Conservation (phyloP, 2,113 vertebrate species). For the Henicopernis longicauda region DNA sequence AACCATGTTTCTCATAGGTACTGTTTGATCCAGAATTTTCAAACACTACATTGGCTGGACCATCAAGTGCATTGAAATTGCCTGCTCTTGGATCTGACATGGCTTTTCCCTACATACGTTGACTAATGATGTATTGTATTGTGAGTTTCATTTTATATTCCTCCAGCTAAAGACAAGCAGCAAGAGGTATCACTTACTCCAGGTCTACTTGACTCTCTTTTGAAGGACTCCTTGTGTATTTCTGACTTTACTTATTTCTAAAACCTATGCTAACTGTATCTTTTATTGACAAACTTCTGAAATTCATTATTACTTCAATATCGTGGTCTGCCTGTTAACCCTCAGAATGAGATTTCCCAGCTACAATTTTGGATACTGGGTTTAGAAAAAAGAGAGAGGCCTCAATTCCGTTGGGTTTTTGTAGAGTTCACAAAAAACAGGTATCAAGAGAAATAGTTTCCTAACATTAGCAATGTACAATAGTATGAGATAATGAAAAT, state of each 20-base stretch:
- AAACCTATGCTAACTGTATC: neutral
- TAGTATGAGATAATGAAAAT: neutral
- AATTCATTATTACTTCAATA: neutral
- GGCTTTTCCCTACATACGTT: rapidly evolving
- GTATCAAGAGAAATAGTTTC: neutral
- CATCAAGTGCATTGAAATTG: rapidly evolving
- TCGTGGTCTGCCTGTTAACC: neutral
- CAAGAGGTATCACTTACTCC: neutral
- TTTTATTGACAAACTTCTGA: neutral
- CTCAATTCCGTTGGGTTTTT: neutral
- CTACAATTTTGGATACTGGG: neutral
- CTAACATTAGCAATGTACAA: neutral
- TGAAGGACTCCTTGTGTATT: neutral
- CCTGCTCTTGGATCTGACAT: neutral
- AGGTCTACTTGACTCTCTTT: neutral
- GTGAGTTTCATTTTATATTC: neutral
- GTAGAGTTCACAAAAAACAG: neutral
- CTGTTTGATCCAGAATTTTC: neutral
- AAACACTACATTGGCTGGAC: too few species aligned
- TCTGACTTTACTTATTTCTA: neutral
- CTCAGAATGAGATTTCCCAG: neutral
- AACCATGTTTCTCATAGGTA: neutral
- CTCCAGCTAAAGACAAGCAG: neutral
- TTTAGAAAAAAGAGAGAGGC: rapidly evolving
- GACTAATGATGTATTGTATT: rapidly evolving